Evolutionary conservation across 2,113 vertebrate species (phyloP).

Genomic region (Charadrius vociferus): DNA sequence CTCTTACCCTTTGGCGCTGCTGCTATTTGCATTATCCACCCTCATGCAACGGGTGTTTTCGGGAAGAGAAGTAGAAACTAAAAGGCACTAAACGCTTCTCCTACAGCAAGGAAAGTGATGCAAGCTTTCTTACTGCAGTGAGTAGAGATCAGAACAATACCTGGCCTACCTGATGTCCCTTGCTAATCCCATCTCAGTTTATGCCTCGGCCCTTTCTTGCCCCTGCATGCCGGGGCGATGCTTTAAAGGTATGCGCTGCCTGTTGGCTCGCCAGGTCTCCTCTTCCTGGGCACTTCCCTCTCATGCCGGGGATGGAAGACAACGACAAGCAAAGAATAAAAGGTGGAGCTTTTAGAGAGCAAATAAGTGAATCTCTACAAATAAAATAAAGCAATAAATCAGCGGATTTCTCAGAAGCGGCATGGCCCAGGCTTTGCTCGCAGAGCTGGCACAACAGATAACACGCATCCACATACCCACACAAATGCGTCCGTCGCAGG

Average conservation of each 20-base stretch:
- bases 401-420: background rate
- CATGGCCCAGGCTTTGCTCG: background rate
- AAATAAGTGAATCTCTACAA: background rate
- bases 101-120: background rate
- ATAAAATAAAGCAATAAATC: background rate
- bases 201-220: background rate
- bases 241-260: background rate
- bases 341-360: background rate
- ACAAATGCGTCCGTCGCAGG: rapidly evolving
- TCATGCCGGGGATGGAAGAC: background rate
- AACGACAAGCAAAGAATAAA: background rate
- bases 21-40: background rate
- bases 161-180: background rate
- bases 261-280: background rate
- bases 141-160: background rate
- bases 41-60: background rate
- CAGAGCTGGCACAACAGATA: too few species aligned
- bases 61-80: background rate
- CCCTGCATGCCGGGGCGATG: background rate
- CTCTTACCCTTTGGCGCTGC: background rate
- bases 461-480: rapidly evolving
- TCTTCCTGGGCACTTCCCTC: background rate
- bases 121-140: background rate
- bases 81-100: background rate
- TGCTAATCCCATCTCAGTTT: background rate